Evolutionary conservation across 2,797 vertebrate genomes (phyloP), one percentile per base, ranked within the genome.

Genomic region (Glyptemys insculpta): DNA sequence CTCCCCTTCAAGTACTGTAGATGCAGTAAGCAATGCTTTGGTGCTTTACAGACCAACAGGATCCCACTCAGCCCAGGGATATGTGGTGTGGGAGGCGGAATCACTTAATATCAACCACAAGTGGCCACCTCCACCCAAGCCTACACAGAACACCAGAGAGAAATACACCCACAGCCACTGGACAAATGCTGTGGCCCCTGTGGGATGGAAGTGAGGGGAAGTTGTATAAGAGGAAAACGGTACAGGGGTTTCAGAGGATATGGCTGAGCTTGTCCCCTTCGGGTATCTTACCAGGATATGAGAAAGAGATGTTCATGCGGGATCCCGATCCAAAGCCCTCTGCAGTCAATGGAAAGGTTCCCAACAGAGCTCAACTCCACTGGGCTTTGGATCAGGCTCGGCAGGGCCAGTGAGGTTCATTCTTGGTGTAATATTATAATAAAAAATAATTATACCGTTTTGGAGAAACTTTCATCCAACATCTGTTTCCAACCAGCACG

Each of bases 11-110:
- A 25, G 18, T 8, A 56, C 2, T 47, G 4, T 1, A 49, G 68
- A 18, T 49, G 8, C 54, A 89, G 34, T 16, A 25, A 84, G 59
- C 16, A 85, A 34, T 10, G 21, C 21, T 74, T 29, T 31, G 3
- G 50, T 56, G 62, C 29, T 44, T 14, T 88, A 8, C 0, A 0
- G 29, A 56, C 1, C 8, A 47, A 0, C n/a, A 59, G 6, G n/a
- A 8, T 59, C 25, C 72, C 62, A 44, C 44, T 18, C 6, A 44
- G 3, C 5, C 37, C 72, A 74, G 23, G 21, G 3, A 12, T 41
- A 14, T 41, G 72, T 76, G 41, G 25, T 41, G 41, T 15, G 41
- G 31, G 27, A 47, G 74, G 18, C 84, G 23, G 85, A 91, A 15
- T 0, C 50, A 92, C 81, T 37, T 87, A 54, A 79, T 19, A 87